A percentile compares a stretch with the other conserved stretches of the same genome.
Evolutionary conservation across 1,140 invertebrate species (phyloP).

Genomic region (Grapholita molesta): DNA sequence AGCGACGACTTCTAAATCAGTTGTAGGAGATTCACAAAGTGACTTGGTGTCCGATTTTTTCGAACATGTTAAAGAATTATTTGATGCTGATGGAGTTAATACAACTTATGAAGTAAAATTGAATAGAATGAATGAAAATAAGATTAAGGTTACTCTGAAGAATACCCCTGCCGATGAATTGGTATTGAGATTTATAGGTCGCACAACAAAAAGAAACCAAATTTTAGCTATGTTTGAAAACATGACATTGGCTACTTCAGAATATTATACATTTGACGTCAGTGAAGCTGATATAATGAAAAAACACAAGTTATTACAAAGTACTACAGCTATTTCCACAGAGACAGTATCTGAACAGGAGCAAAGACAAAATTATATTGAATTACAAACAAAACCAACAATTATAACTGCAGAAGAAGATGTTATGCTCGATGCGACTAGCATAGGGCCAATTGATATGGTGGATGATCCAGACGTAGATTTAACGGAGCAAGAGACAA

Average conservation of each 20-base stretch:
- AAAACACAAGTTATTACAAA: neutral
- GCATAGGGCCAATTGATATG: neutral
- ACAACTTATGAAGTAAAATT: neutral
- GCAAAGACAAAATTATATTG: neutral
- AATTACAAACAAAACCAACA: neutral
- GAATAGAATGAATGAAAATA: neutral
- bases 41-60: constrained; percentile 50
- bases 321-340: neutral
- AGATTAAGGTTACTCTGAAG: neutral
- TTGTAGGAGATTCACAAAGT: constrained; percentile 28
- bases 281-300: neutral
- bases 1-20: constrained; percentile 22
- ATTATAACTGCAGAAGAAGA: neutral
- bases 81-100: constrained; percentile 18
- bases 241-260: neutral
- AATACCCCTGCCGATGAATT: neutral
- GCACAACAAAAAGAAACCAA: neutral
- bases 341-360: neutral
- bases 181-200: neutral
- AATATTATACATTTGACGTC: neutral
- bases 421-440: neutral
- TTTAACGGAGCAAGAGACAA: neutral
- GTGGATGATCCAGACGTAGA: neutral
- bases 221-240: neutral
- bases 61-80: constrained; percentile 52